A percentile compares a stretch with the other conserved stretches of the same genome.
Evolutionary conservation across 2,888 invertebrate species (phyloP).

Genomic region (Agriopis leucophaearia): DNA sequence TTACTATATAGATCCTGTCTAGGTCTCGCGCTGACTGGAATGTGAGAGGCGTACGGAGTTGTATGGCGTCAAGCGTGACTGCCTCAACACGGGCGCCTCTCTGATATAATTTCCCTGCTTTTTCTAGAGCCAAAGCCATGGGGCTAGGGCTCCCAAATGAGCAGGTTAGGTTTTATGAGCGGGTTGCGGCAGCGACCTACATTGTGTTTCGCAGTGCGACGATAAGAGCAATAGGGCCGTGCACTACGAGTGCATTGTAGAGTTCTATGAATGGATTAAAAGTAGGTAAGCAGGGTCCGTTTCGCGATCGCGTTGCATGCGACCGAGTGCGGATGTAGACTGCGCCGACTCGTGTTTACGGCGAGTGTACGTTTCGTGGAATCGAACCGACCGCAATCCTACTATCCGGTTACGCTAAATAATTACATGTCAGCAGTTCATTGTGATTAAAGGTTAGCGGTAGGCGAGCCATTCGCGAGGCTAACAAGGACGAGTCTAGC

Average conservation of each 20-base stretch:
- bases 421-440: conserved; percentile 81
- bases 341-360: conserved; percentile 66
- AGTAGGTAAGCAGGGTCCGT: conserved; percentile 58
- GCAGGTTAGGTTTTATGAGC: conserved; percentile 61
- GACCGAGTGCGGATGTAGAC: conserved; percentile 67
- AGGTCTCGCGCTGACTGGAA: conserved; percentile 48
- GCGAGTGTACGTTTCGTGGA: conserved; percentile 72
- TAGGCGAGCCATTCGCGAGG: conserved; percentile 55
- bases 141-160: conserved; percentile 82
- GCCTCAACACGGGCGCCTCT: conserved; percentile 85
- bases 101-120: conserved; percentile 80
- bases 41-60: conserved; percentile 86
- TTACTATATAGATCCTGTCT: conserved; percentile 51
- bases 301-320: conserved; percentile 68
- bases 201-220: conserved; percentile 67
- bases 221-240: conserved; percentile 53
- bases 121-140: conserved; percentile 83
- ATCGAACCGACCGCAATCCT: conserved; percentile 61
- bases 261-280: conserved; percentile 76
- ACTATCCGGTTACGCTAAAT: conserved; percentile 77
- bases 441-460: conserved; percentile 70
- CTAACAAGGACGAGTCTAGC: conserved; percentile 66
- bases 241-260: conserved; percentile 50
- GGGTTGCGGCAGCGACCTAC: conserved; percentile 61
- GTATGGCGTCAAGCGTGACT: conserved; percentile 80